Base-by-base conservation (phyloP, 2,113 vertebrate species). In the Machaerirhynchus nigripectus region DNA sequence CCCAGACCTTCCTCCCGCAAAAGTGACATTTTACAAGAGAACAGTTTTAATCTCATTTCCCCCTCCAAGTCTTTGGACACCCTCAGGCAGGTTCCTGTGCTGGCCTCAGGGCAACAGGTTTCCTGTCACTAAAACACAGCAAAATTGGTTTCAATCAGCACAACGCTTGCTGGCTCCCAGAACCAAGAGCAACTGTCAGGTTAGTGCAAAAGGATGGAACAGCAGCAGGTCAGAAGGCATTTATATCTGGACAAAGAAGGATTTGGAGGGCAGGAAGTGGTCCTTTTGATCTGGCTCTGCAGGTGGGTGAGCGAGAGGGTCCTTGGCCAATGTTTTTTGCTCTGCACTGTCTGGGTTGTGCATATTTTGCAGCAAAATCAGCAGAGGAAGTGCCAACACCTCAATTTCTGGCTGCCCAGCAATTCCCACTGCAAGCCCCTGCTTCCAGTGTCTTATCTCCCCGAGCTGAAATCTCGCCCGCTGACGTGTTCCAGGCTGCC, bases 391-490 rank as follows among this genome's bases (percentile, higher is more conserved):
- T 7, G 76, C 23, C 67, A 79, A 30, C 57, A 46, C n/a, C 40
- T 30, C 16, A 4, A 8, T 57, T 71, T 71, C 39, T 55, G 49
- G 7, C 63, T 86, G 84, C 67, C 33, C 68, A 59, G 6, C 28
- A 14, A 55, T 86, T 79, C 76, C 61, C 67, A 75, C 46, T 42
- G 70, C 52, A 92, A 82, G 14, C 8, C 9, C 18, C 33, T 50
- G 57, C 73, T 84, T 75, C 60, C 44, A 46, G 68, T 20, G 50
- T 76, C 87, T 56, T 84, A 16, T 87, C 46, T 31, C 57, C 49
- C 56, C 0, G 3, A 88, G 92, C 42, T 83, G 79, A 78, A 92
- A 71, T 71, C 57, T 88, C 1, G 0, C 74, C 68, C 0, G 0
- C 60, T 75, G 79, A 87, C 0, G 3, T 40, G 7, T 68, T 52